Evolutionary conservation across 2,888 invertebrate species (phyloP).

Genomic region (Serripes groenlandicus): DNA sequence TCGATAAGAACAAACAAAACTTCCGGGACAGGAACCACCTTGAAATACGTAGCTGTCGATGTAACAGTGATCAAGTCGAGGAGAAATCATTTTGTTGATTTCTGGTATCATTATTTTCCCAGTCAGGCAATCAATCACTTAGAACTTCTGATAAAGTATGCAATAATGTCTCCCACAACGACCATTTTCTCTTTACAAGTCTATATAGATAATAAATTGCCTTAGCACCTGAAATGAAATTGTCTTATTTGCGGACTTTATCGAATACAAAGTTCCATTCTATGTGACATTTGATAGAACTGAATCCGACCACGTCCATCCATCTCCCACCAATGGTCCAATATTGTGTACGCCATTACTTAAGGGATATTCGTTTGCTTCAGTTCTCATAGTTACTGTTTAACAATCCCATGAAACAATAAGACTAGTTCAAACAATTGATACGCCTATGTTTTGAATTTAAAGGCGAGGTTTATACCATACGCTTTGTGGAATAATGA

Average conservation of each 20-base stretch:
- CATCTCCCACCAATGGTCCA: constrained; percentile 9
- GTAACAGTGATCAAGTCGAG: constrained; percentile 19
- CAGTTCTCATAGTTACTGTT: too few species aligned
- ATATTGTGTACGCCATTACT: too few species aligned
- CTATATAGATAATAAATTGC: constrained; percentile 39
- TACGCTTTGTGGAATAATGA: too few species aligned
- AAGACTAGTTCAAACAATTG: too few species aligned
- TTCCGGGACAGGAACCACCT: too few species aligned
- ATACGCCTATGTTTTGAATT: too few species aligned
- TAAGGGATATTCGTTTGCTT: too few species aligned
- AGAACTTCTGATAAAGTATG: constrained; percentile 24
- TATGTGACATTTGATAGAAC: constrained; percentile 13
- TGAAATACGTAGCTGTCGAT: too few species aligned
- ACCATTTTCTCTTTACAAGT: constrained; percentile 25
- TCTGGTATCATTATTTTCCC: constrained; percentile 18
- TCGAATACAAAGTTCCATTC: constrained; percentile 8
- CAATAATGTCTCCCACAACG: constrained; percentile 30
- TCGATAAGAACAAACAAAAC: too few species aligned
- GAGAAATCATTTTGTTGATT: constrained; percentile 28
- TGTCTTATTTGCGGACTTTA: constrained; percentile 20
- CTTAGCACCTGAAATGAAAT: constrained; percentile 22
- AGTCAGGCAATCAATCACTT: constrained; percentile 26
- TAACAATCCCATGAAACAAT: too few species aligned
- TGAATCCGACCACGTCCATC: neutral
- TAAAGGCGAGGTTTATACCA: too few species aligned